Evolutionary conservation across 2,888 invertebrate genomes (phyloP).

Genomic region (Cosmorhoe ocellata): DNA sequence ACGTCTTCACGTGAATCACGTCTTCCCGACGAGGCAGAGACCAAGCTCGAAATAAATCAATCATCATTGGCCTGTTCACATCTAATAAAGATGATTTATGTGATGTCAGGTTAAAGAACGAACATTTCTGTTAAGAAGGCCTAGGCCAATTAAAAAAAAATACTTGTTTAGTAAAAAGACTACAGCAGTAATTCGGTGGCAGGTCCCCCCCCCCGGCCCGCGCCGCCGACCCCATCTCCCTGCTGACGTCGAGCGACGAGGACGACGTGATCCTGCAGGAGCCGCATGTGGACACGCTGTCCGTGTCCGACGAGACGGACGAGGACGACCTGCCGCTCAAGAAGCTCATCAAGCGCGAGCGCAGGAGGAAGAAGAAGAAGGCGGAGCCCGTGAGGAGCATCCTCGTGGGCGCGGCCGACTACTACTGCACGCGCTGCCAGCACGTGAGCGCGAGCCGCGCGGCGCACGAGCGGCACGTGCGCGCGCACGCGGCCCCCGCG

Average conservation of each 20-base stretch:
- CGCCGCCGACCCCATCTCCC: constrained; percentile 66
- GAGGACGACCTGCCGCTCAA: constrained; percentile 67
- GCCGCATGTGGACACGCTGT: constrained; percentile 66
- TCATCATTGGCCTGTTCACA: too few relatives aligned
- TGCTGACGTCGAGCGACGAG: constrained; percentile 71
- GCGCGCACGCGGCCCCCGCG: too few relatives aligned
- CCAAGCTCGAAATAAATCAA: too few relatives aligned
- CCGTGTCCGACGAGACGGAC: constrained; percentile 67
- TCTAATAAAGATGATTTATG: too few relatives aligned
- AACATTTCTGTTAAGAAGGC: too few relatives aligned
- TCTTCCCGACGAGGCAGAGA: too few relatives aligned
- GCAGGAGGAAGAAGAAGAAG: constrained; percentile 19
- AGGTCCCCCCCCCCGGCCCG: too few relatives aligned
- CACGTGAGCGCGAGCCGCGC: constrained; percentile 30
- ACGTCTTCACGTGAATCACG: too few relatives aligned
- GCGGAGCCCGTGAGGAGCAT: constrained; percentile 15
- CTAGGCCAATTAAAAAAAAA: too few relatives aligned
- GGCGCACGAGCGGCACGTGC: constrained; percentile 42
- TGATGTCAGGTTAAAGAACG: too few relatives aligned
- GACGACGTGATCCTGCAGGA: constrained; percentile 71
- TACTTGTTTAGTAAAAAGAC: too few relatives aligned
- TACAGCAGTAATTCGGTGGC: too few relatives aligned
- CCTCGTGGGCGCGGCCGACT: constrained; percentile 44
- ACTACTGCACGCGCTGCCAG: constrained; percentile 54
- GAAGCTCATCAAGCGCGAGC: constrained; percentile 42